Conservation (phyloP, 1,140 invertebrate genomes). For the Drosophila quadrilineata region DNA sequence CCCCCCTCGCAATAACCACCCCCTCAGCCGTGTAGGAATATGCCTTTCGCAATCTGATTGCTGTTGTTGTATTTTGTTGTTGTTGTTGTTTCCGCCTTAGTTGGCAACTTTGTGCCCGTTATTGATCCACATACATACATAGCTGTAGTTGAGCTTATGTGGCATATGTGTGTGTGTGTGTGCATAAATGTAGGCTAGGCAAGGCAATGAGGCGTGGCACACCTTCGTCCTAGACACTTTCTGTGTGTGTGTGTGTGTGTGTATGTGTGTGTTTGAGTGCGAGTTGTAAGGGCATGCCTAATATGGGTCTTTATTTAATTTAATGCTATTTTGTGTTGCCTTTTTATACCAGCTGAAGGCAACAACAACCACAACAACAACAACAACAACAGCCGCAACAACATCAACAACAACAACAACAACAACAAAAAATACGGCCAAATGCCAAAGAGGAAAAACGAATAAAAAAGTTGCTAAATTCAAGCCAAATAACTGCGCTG, state of each 20-base stretch:
- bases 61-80: slow-evolving; percentile 36
- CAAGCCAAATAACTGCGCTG: no score
- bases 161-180: not conserved
- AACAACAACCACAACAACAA: slow-evolving; percentile 1
- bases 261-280: slow-evolving; percentile 26
- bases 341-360: slow-evolving; percentile 19
- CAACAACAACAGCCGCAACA: slow-evolving; percentile 4
- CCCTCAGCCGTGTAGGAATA: no score
- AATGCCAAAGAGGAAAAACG: slow-evolving; percentile 1
- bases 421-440: slow-evolving; percentile 3
- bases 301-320: slow-evolving; percentile 76
- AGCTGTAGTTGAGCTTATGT: not conserved
- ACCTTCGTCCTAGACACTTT: no score
- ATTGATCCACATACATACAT: slow-evolving; percentile 56
- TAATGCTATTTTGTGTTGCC: slow-evolving; percentile 73
- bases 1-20: not conserved
- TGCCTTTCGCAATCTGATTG: no score
- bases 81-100: slow-evolving; percentile 22
- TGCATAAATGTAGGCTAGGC: slow-evolving; percentile 23
- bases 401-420: not conserved
- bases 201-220: slow-evolving; percentile 10
- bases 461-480: not conserved
- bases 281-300: slow-evolving; percentile 63
- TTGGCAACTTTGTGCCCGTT: slow-evolving; percentile 71
- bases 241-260: slow-evolving; percentile 18